These are phyloP conservation scores for Podiceps cristatus DNA, from an alignment of 2,113 vertebrate genomes.

Conservation along the genomic window DNA sequence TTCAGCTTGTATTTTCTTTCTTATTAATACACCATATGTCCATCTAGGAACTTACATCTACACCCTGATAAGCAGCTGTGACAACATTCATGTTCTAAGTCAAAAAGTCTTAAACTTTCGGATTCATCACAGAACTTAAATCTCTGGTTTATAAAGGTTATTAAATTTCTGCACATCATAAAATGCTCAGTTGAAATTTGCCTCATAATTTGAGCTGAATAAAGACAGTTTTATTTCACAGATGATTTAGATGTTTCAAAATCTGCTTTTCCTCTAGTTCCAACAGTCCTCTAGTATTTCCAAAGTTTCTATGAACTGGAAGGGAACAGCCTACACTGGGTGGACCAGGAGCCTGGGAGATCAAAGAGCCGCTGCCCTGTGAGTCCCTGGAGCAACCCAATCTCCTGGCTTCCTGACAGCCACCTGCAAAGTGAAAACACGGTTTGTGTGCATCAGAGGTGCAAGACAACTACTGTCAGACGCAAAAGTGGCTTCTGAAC, in stretches of 20 bases:
- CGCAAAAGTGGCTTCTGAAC: background rate
- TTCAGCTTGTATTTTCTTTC: background rate
- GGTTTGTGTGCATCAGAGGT: background rate
- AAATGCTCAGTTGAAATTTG: background rate
- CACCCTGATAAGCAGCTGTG: background rate
- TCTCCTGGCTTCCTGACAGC: too few species aligned
- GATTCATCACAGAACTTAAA: background rate
- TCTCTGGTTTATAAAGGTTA: background rate
- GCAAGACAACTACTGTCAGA: background rate
- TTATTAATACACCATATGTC: background rate
- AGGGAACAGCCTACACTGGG: background rate
- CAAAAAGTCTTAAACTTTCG: background rate
- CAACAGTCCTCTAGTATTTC: background rate
- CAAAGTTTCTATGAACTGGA: background rate
- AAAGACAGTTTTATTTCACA: background rate
- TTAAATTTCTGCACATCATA: background rate
- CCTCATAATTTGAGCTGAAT: background rate
- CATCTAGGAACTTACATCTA: background rate
- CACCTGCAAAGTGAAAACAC: accelerated
- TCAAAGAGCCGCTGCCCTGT: background rate
- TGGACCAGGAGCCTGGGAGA: background rate
- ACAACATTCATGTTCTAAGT: background rate
- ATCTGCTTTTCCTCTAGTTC: background rate
- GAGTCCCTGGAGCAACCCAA: background rate
- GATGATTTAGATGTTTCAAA: background rate